Conservation (phyloP, 2,797 vertebrate genomes). For the Podargus strigoides region DNA sequence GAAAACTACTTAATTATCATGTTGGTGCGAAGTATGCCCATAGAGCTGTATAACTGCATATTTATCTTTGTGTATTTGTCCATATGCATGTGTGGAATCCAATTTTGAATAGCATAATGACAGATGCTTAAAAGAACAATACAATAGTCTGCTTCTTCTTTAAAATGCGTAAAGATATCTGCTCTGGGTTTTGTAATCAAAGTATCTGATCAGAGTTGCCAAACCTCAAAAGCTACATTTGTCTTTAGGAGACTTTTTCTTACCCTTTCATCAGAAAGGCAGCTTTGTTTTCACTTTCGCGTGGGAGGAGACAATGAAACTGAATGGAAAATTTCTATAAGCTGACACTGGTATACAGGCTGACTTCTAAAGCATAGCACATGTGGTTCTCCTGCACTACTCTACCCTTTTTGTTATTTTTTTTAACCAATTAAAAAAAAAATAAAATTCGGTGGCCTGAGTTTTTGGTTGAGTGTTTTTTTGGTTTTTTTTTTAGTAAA, state of each 20-base stretch:
- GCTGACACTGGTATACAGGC: background rate
- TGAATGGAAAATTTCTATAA: background rate
- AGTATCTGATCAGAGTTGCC: background rate
- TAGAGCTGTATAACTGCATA: background rate
- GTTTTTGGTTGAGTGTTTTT: background rate
- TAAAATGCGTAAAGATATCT: accelerated
- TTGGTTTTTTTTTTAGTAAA: background rate
- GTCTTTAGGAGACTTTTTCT: background rate
- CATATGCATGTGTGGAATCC: accelerated
- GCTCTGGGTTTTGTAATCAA: background rate
- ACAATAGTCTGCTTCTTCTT: background rate
- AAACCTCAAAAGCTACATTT: background rate
- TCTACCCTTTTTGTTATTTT: background rate
- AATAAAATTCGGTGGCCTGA: background rate
- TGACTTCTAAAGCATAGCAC: background rate
- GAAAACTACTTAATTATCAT: background rate
- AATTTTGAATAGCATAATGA: background rate
- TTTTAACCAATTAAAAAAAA: background rate
- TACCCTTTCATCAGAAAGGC: background rate
- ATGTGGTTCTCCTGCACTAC: accelerated
- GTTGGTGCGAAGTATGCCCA: accelerated
- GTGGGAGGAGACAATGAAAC: accelerated
- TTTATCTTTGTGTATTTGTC: background rate
- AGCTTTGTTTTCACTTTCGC: background rate
- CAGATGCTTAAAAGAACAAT: background rate